phyloP scores from a whole-genome alignment of 2,888 invertebrate genomes.

The Thereva unica region DNA sequence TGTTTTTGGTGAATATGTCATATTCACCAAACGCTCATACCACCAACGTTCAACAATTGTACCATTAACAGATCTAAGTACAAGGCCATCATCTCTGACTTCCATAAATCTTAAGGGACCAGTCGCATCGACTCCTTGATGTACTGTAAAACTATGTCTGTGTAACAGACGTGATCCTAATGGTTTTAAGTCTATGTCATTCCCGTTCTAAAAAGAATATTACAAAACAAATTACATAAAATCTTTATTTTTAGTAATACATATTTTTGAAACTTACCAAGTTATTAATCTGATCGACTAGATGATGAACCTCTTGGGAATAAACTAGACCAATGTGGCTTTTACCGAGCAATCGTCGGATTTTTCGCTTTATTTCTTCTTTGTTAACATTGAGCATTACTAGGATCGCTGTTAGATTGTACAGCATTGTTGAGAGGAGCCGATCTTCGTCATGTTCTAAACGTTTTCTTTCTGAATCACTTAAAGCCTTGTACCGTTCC shows the following conservation, averaged over 20 bases:
- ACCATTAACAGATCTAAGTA: slow-evolving; percentile 79
- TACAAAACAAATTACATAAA: slow-evolving; percentile 12
- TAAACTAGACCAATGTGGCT: slow-evolving; percentile 97
- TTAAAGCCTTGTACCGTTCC: slow-evolving; percentile 92
- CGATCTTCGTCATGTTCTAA: slow-evolving; percentile 98
- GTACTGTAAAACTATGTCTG: slow-evolving; percentile 97
- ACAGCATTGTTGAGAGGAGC: slow-evolving; percentile 90
- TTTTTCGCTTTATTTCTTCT: slow-evolving; percentile 81
- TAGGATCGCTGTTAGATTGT: slow-evolving; percentile 94
- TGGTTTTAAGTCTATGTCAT: slow-evolving; percentile 96
- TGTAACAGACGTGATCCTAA: slow-evolving; percentile 93
- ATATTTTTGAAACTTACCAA: slow-evolving; percentile 66
- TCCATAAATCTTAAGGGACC: slow-evolving; percentile 89
- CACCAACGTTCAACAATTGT: slow-evolving; percentile 96
- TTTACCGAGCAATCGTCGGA: slow-evolving; percentile 90
- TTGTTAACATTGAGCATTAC: slow-evolving; percentile 89
- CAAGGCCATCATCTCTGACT: slow-evolving; percentile 94
- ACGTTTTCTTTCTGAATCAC: slow-evolving; percentile 90
- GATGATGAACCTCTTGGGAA: slow-evolving; percentile 95
- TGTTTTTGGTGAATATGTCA: slow-evolving; percentile 99
- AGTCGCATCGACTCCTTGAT: slow-evolving; percentile 89
- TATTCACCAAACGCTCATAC: slow-evolving; percentile 98
- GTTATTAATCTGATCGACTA: slow-evolving; percentile 92
- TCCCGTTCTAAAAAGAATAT: slow-evolving; percentile 77
- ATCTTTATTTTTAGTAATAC: not conserved